These are phyloP conservation scores for Morus bassanus DNA, from an alignment of 2,797 vertebrate genomes.

Conservation along the genomic window DNA sequence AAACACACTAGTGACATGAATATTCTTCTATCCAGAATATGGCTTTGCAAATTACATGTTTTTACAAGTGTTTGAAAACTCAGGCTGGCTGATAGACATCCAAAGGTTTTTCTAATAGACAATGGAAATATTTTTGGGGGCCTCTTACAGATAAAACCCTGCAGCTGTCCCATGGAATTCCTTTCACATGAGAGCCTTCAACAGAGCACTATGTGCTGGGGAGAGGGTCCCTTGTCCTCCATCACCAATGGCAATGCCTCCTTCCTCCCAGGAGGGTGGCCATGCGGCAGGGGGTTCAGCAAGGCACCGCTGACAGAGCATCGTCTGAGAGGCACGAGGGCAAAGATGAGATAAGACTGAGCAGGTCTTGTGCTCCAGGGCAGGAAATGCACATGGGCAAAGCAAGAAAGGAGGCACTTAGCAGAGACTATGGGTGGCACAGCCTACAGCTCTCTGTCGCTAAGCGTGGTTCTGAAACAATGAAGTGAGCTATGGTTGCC, in stretches of 20 bases:
- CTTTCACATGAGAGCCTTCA: background rate
- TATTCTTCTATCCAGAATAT: background rate
- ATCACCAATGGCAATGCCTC: accelerated
- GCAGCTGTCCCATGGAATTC: background rate
- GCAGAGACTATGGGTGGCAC: background rate
- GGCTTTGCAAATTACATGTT: background rate
- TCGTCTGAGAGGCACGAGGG: background rate
- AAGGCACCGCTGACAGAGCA: accelerated
- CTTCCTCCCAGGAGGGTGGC: background rate
- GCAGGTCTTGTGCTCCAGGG: background rate
- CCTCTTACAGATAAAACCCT: background rate
- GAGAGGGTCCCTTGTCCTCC: background rate
- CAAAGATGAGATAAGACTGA: background rate
- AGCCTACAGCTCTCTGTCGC: background rate
- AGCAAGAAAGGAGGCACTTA: background rate
- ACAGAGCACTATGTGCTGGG: too few species aligned
- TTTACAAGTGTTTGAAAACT: background rate
- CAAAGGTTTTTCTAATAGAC: background rate
- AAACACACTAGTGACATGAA: background rate
- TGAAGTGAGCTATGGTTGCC: background rate
- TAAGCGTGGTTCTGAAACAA: background rate
- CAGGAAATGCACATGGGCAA: background rate
- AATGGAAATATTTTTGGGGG: background rate
- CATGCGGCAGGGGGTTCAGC: accelerated
- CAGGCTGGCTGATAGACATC: background rate